Base-by-base conservation (phyloP, 1,140 invertebrate species). In the Rhopalosiphum padi region DNA sequence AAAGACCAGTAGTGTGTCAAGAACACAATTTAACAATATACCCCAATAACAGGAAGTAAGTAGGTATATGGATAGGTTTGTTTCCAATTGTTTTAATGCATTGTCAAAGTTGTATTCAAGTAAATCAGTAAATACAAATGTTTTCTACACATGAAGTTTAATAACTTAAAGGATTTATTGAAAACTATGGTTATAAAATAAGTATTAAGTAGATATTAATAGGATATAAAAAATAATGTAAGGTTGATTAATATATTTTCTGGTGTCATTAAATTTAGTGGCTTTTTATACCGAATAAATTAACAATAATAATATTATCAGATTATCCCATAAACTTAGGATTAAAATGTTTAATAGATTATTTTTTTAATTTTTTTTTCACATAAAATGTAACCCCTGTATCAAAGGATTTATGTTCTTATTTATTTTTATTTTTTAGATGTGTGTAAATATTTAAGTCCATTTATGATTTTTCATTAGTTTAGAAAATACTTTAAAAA, bases 1-100 rank as follows among this genome's bases (percentile, higher is more conserved):
- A 93, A 93, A 30, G 48, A 86, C 23, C 82, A 37, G 82, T 93
- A 15, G 30, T 48, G 25, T 93, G 91, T 21, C 23, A n/a, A 51
- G 82, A 55, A 43, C 77, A 93, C 21, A 93, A 93, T 85, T 37
- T 93, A 9, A 43, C 35, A 30, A 35, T 68, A 2, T 53, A 53
- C 43, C n/a, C n/a, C 2, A 55, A 86, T 30, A 53, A 25, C 21
- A 37, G 41, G 2, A 85, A 86, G 91, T 86, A 55, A 93, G 55
- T 68, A 60, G 41, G 11, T 85, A 41, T 25, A 85, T 9, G 37
- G 37, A 1, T 30, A 8, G 23, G 35, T 86, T 86, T 46, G 41
- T 77, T n/a, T 77, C 60, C n/a, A 30, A 46, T 86, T 11, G 11
- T 46, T 43, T 85, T 9, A 43, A 85, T 85, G 37, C 11, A 3